These are phyloP conservation scores for Drosophila jambulina DNA, from an alignment of 1,140 invertebrate genomes.

Conservation along the genomic window DNA sequence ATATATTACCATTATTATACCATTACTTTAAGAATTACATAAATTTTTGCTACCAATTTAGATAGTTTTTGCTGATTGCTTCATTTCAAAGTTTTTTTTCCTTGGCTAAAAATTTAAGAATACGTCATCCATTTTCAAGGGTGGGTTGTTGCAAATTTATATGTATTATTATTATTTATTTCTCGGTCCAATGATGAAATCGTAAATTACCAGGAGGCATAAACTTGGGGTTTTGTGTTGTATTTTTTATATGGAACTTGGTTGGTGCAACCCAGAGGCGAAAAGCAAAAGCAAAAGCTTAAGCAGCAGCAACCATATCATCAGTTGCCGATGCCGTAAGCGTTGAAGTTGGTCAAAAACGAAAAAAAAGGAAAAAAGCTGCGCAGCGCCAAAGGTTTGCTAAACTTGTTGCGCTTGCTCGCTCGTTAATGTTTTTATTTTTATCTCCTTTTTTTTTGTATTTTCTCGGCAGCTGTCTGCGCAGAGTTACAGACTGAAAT, in stretches of 20 bases:
- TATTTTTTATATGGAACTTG: constrained; percentile 67
- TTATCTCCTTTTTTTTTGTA: constrained; percentile 12
- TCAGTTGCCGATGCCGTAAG: constrained; percentile 71
- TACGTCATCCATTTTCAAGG: constrained; percentile 15
- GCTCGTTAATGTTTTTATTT: constrained; percentile 39
- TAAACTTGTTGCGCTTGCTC: constrained; percentile 69
- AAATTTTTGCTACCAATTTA: neutral
- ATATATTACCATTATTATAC: too few species aligned
- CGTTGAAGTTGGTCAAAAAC: constrained; percentile 72
- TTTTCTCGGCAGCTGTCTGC: constrained; percentile 40
- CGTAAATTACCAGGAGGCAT: constrained; percentile 39
- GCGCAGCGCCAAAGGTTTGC: constrained; percentile 63
- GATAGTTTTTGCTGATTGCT: neutral
- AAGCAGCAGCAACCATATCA: constrained; percentile 47
- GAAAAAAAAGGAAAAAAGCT: constrained; percentile 19
- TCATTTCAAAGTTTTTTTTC: neutral
- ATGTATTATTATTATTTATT: too few species aligned
- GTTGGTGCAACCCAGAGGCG: constrained; percentile 74
- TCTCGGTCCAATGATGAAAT: constrained; percentile 20
- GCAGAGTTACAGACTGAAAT: constrained; percentile 50
- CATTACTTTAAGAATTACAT: neutral
- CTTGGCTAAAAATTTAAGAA: neutral
- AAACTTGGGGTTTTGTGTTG: constrained; percentile 24
- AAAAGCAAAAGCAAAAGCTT: constrained; percentile 46
- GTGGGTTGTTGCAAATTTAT: constrained; percentile 5